Percentiles rank a stretch among this genome's conserved stretches.
Conservation (phyloP, 2,888 invertebrate genomes). For the Chromoteleia sp. region DNA sequence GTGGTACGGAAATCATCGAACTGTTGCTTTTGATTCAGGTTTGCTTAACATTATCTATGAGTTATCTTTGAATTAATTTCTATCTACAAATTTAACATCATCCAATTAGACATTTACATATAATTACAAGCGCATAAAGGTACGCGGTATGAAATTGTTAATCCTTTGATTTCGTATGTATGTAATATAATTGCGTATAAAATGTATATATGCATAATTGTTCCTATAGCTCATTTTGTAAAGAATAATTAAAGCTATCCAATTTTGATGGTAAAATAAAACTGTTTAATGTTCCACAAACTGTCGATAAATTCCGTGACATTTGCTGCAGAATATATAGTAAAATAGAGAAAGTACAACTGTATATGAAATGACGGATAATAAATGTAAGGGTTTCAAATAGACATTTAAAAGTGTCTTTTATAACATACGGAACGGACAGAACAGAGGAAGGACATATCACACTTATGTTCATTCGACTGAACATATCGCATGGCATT, state of each 20-base stretch:
- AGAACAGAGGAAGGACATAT: conserved; percentile 15
- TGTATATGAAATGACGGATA: not conserved
- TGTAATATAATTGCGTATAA: not conserved
- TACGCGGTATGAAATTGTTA: not conserved
- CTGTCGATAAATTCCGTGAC: no score
- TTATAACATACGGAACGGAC: conserved; percentile 6
- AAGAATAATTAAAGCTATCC: no score
- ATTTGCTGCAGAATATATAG: no score
- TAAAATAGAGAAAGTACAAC: no score
- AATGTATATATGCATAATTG: no score
- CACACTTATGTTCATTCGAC: conserved; percentile 14
- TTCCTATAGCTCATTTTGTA: no score
- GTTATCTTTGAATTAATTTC: conserved; percentile 32
- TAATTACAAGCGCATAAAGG: not conserved
- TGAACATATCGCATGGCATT: conserved; percentile 18
- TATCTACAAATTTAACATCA: not conserved
- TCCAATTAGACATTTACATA: conserved; percentile 17
- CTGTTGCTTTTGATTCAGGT: conserved; percentile 39
- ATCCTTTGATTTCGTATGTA: not conserved
- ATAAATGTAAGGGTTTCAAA: not conserved
- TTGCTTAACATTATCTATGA: not conserved
- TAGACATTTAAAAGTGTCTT: conserved; percentile 7
- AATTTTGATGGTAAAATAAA: no score
- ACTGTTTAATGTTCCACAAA: no score
- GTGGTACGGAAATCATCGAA: conserved; percentile 61